Evolutionary conservation across 1,140 invertebrate genomes (phyloP).

Genomic region (Philopotamus ludificatus): DNA sequence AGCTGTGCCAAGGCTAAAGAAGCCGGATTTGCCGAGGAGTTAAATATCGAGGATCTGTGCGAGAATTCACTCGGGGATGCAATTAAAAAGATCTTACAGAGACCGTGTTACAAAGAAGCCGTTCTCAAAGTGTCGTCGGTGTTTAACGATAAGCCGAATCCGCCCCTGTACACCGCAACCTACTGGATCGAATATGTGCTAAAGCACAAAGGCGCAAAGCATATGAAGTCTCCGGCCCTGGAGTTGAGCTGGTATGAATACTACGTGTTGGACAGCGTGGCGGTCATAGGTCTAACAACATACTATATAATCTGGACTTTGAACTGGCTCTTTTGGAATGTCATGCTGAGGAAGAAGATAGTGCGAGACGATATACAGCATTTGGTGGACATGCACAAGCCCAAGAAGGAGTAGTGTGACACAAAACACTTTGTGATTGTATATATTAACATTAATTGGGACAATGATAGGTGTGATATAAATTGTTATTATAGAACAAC

Average conservation of each 20-base stretch:
- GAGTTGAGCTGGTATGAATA: constrained; percentile 42
- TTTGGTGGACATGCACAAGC: constrained; percentile 21
- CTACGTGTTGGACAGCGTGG: constrained; percentile 44
- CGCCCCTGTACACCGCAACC: constrained; percentile 48
- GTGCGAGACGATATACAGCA: constrained; percentile 25
- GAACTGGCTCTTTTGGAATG: constrained; percentile 30
- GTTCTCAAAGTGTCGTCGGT: constrained; percentile 22
- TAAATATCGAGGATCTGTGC: constrained; percentile 48
- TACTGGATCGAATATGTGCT: constrained; percentile 54
- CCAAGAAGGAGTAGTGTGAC: neutral
- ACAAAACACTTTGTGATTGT: too few species aligned
- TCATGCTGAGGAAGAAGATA: constrained; percentile 33
- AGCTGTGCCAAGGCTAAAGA: constrained; percentile 49
- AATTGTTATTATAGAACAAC: too few species aligned
- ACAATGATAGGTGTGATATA: too few species aligned
- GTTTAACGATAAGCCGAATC: constrained; percentile 44
- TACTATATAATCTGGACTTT: constrained; percentile 37
- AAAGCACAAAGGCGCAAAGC: constrained; percentile 49
- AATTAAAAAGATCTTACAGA: constrained; percentile 45
- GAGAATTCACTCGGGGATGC: constrained; percentile 43
- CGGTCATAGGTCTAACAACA: constrained; percentile 35
- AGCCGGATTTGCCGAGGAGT: constrained; percentile 45
- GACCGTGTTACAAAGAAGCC: constrained; percentile 44
- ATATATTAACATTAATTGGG: too few species aligned
- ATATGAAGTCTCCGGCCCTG: constrained; percentile 45